Conservation (phyloP, 2,888 invertebrate species). For the Ypsolopha scabrella region DNA sequence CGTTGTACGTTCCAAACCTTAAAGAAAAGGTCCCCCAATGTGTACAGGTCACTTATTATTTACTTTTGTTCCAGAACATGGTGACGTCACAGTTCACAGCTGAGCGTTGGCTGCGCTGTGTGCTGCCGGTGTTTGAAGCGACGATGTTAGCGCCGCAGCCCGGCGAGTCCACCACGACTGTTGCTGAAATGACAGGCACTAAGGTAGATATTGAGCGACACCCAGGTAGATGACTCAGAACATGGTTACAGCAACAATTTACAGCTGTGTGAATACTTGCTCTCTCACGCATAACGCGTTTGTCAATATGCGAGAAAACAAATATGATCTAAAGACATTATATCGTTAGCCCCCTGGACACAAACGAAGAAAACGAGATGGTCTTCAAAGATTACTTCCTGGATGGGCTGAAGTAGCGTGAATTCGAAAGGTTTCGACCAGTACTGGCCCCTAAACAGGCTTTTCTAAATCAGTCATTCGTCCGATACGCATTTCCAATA, state of each 20-base stretch:
- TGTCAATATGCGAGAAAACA: too few species aligned
- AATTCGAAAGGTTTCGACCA: too few species aligned
- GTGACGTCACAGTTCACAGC: conserved; percentile 73
- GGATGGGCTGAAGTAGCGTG: too few species aligned
- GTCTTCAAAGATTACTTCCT: not conserved
- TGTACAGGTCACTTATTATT: not conserved
- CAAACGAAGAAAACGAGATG: not conserved
- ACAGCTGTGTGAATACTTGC: too few species aligned
- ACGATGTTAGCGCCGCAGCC: conserved; percentile 39
- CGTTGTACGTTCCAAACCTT: not conserved
- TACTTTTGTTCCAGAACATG: conserved; percentile 49
- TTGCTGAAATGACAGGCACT: conserved; percentile 77
- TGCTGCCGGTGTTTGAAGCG: conserved; percentile 72
- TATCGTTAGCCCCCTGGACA: not conserved
- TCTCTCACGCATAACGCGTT: too few species aligned
- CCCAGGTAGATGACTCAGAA: not conserved
- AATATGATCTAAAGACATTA: too few species aligned
- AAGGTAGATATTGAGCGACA: conserved; percentile 41
- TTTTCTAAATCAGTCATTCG: too few species aligned
- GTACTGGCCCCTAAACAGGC: too few species aligned
- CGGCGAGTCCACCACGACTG: conserved; percentile 32
- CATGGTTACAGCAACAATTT: not conserved
- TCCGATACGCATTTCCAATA: too few species aligned
- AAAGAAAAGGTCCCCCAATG: not conserved
- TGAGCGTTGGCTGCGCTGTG: conserved; percentile 74